Percentiles rank a stretch among this genome's conserved stretches.
phyloP scores from a whole-genome alignment of 2,113 vertebrate genomes.

The Pseudorhombus dupliciocellatus region DNA sequence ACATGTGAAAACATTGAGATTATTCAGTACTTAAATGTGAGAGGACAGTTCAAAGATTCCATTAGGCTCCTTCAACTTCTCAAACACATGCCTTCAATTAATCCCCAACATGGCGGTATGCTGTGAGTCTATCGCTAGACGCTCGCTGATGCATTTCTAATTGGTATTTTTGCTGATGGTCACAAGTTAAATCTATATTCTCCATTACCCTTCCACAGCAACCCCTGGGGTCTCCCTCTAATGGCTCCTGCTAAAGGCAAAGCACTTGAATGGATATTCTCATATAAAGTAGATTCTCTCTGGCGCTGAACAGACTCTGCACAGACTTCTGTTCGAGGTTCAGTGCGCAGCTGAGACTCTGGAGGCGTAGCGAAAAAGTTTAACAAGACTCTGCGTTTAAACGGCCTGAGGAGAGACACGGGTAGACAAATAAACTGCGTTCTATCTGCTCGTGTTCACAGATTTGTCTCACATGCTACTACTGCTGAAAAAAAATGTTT shows the following conservation, averaged over 20 bases:
- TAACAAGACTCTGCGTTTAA: constrained; percentile 57
- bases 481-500: constrained; percentile 72
- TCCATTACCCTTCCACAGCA: constrained; percentile 72
- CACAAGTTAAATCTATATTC: constrained; percentile 76
- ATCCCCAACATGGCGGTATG: constrained; percentile 47
- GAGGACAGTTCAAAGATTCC: constrained; percentile 24
- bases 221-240: constrained; percentile 66
- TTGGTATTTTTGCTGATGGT: constrained; percentile 80
- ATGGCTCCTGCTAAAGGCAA: constrained; percentile 69
- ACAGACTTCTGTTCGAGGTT: constrained; percentile 40
- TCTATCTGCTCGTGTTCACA: constrained; percentile 54
- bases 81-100: constrained; percentile 55
- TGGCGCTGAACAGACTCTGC: constrained; percentile 30
- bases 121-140: constrained; percentile 50
- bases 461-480: constrained; percentile 57
- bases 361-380: constrained; percentile 58
- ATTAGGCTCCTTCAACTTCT: constrained; percentile 42
- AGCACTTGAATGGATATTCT: constrained; percentile 63
- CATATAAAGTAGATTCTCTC: constrained; percentile 52
- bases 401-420: constrained; percentile 51
- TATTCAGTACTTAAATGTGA: constrained; percentile 14
- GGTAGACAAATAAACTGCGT: constrained; percentile 53
- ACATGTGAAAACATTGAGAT: constrained; percentile 1
- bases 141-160: constrained; percentile 77
- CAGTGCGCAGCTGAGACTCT: constrained; percentile 10